These are phyloP conservation scores for Zosterops hypoxanthus DNA, from an alignment of 2,113 vertebrate species.

Conservation along the genomic window DNA sequence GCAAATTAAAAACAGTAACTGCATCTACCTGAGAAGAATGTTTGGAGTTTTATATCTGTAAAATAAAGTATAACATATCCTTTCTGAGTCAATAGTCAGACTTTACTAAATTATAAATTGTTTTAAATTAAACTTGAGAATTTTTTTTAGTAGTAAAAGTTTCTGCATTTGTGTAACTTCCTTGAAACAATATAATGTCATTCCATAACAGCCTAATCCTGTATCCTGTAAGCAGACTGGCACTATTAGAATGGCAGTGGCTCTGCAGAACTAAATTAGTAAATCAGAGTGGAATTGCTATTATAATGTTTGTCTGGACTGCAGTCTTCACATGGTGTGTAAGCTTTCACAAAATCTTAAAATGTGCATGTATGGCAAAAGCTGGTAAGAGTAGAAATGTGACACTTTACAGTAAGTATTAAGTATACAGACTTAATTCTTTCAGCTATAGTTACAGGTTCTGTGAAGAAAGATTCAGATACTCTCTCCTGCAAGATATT, in stretches of 20 bases:
- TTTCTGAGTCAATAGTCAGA: not conserved
- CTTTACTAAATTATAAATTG: not conserved
- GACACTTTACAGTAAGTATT: not conserved
- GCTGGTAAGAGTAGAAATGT: not conserved
- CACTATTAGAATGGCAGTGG: not conserved
- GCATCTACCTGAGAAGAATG: not conserved
- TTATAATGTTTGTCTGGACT: not conserved
- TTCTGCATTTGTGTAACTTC: not conserved
- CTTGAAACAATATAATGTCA: not conserved
- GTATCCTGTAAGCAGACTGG: not conserved
- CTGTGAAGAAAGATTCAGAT: not conserved
- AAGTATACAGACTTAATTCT: not conserved
- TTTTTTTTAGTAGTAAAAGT: not conserved
- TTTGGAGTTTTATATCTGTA: not conserved
- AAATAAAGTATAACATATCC: not conserved
- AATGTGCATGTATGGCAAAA: not conserved
- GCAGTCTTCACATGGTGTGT: not conserved
- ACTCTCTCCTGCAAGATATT: not conserved
- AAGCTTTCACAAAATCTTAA: not conserved
- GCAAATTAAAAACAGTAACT: not conserved
- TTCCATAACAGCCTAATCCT: not conserved
- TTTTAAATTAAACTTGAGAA: not conserved
- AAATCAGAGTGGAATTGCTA: not conserved
- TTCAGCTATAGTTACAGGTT: not conserved
- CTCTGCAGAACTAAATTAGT: not conserved